These are phyloP conservation scores for Nomada lathburiana DNA, from an alignment of 2,888 invertebrate species.

Conservation along the genomic window DNA sequence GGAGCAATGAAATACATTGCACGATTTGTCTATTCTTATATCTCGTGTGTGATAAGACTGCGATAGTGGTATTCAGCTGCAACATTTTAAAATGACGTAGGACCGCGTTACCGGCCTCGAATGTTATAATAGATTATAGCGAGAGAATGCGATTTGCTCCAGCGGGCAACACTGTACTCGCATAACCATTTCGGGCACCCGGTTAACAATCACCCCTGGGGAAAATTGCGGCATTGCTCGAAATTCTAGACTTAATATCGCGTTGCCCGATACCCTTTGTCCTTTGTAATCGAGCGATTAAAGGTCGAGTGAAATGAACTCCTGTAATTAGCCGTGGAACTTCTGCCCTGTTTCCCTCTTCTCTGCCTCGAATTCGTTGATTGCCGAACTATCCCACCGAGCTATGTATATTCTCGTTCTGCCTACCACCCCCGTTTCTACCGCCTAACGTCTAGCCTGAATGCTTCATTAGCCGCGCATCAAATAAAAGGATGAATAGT, in stretches of 20 bases:
- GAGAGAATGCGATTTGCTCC: slow-evolving; percentile 27
- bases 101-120: too few relatives aligned
- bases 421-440: neutral
- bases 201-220: slow-evolving; percentile 19
- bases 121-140: neutral
- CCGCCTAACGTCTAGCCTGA: slow-evolving; percentile 21
- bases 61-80: too few relatives aligned
- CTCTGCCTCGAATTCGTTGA: slow-evolving; percentile 8
- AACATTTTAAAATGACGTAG: too few relatives aligned
- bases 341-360: neutral
- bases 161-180: neutral
- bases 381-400: slow-evolving; percentile 38
- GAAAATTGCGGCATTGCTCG: slow-evolving; percentile 21
- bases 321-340: slow-evolving; percentile 41
- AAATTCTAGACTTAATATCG: slow-evolving; percentile 33
- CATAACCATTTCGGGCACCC: neutral
- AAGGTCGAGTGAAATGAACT: slow-evolving; percentile 31
- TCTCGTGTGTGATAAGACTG: too few relatives aligned
- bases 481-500: slow-evolving; percentile 49
- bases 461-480: slow-evolving; percentile 46
- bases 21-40: too few relatives aligned
- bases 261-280: slow-evolving; percentile 28
- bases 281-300: slow-evolving; percentile 43
- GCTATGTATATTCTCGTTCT: neutral
- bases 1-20: too few relatives aligned